Conservation (phyloP, 2,888 invertebrate species). For the Herminia tarsipennalis region DNA sequence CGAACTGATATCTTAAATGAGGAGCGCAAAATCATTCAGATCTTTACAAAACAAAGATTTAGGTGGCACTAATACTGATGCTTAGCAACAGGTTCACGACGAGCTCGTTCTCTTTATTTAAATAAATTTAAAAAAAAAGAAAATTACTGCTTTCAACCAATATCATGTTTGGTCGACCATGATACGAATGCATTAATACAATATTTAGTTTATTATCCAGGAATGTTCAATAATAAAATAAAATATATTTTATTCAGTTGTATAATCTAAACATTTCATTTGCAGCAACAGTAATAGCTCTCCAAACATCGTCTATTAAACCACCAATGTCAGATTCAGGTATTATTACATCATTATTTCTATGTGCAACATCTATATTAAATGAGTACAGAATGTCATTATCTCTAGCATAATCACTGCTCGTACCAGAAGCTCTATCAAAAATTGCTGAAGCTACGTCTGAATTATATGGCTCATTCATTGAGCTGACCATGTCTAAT, state of each 20-base stretch:
- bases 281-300: slow-evolving; percentile 59
- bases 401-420: slow-evolving; percentile 62
- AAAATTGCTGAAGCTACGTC: slow-evolving; percentile 60
- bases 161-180: no score
- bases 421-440: slow-evolving; percentile 71
- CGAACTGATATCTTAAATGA: no score
- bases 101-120: no score
- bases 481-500: slow-evolving; percentile 56
- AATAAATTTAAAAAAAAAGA: no score
- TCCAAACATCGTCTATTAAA: slow-evolving; percentile 67
- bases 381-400: slow-evolving; percentile 59
- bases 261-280: slow-evolving; percentile 33
- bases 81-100: no score
- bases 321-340: slow-evolving; percentile 58
- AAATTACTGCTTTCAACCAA: no score
- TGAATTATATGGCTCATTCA: slow-evolving; percentile 53
- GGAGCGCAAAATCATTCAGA: no score
- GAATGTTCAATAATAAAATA: not conserved
- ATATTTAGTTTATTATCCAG: no score
- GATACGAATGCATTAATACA: no score
- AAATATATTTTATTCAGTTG: slow-evolving; percentile 9
- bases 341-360: slow-evolving; percentile 58
- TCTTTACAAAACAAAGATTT: no score
- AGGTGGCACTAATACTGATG: no score
- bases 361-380: slow-evolving; percentile 62